Evolutionary conservation across 1,140 invertebrate genomes (phyloP).

Genomic region (Drosophila chauvacae): DNA sequence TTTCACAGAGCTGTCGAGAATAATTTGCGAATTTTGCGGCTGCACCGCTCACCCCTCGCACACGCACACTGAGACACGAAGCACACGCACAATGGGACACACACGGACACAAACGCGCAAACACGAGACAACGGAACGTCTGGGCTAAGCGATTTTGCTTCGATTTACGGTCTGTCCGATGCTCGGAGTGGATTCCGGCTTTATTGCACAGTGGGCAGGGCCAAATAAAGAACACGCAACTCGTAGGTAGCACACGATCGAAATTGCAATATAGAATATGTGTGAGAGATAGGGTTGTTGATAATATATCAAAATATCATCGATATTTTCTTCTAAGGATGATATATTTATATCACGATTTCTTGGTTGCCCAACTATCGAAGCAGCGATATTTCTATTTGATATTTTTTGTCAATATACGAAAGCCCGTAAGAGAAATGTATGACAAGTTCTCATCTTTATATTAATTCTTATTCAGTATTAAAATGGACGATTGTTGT

Average conservation of each 20-base stretch:
- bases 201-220: constrained; percentile 9
- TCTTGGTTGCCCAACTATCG: too few relatives aligned
- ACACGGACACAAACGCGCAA: constrained; percentile 32
- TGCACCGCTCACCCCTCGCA: constrained; percentile 15
- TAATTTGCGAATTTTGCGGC: constrained; percentile 22
- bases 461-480: too few relatives aligned
- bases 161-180: not conserved
- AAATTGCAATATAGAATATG: constrained; percentile 1
- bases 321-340: too few relatives aligned
- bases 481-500: too few relatives aligned
- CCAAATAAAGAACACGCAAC: constrained; percentile 20
- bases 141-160: not conserved
- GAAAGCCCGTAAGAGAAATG: too few relatives aligned
- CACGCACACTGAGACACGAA: constrained; percentile 12
- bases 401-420: too few relatives aligned
- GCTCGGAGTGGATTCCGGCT: constrained; percentile 2
- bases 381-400: too few relatives aligned
- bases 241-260: constrained; percentile 1
- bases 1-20: constrained; percentile 10
- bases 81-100: constrained; percentile 15
- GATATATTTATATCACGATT: too few relatives aligned
- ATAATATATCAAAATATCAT: too few relatives aligned
- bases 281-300: too few relatives aligned
- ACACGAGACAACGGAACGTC: constrained; percentile 9
- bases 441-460: too few relatives aligned